A percentile compares a stretch with the other conserved stretches of the same genome.
phyloP scores from a whole-genome alignment of 2,113 vertebrate genomes.

The Gasterosteus aculeatus region DNA sequence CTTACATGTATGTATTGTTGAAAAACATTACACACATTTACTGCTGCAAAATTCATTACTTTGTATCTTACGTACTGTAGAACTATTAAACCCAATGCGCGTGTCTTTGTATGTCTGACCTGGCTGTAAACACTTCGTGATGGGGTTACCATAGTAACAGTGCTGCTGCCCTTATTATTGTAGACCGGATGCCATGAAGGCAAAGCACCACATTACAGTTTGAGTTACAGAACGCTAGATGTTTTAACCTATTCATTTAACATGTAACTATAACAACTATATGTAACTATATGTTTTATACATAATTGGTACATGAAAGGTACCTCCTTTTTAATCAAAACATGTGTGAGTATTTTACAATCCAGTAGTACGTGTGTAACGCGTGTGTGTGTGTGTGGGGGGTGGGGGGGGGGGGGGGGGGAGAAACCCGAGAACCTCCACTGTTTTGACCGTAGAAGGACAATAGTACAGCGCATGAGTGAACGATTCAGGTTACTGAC shows the following conservation, averaged over 20 bases:
- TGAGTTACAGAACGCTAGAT: slow-evolving; percentile 24
- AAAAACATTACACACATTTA: neutral
- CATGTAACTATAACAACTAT: neutral
- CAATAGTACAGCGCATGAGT: slow-evolving; percentile 44
- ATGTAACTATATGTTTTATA: neutral
- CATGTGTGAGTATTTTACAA: neutral
- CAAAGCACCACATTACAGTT: slow-evolving; percentile 13
- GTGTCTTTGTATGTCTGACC: slow-evolving; percentile 6
- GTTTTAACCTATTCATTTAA: neutral
- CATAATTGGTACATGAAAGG: neutral
- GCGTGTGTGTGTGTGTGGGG: neutral
- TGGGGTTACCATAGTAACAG: slow-evolving; percentile 7
- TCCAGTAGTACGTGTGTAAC: neutral
- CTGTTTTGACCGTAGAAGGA: slow-evolving; percentile 55
- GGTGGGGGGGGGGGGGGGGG: no score
- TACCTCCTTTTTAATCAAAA: neutral
- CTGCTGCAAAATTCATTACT: neutral
- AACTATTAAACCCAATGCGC: neutral
- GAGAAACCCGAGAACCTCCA: slow-evolving; percentile 6
- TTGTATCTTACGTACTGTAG: neutral
- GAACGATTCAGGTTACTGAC: slow-evolving; percentile 47
- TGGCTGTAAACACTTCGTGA: slow-evolving; percentile 12
- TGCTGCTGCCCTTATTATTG: slow-evolving; percentile 4
- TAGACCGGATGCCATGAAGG: slow-evolving; percentile 12
- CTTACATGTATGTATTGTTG: neutral